Percentiles rank a stretch among this genome's conserved stretches.
Evolutionary conservation across 2,888 invertebrate genomes (phyloP).

Genomic region (Caenorhabditis sinica): DNA sequence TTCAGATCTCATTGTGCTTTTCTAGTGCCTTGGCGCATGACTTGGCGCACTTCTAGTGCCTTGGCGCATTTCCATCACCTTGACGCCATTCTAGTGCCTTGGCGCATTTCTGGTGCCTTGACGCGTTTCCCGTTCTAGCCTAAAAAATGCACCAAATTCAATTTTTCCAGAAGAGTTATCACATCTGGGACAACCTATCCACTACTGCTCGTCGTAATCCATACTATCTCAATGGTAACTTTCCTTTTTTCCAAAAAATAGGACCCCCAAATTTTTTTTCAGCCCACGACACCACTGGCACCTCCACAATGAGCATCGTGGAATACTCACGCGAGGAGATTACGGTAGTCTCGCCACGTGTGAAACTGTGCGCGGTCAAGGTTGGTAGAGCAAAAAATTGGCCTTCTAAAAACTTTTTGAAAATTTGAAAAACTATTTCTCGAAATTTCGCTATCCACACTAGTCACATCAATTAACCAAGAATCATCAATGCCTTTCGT

Average conservation of each 20-base stretch:
- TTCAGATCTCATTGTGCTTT: too few species aligned
- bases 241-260: neutral
- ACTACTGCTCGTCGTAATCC: neutral
- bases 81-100: neutral
- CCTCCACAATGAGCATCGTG: constrained; percentile 10
- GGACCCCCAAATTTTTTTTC: neutral
- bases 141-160: neutral
- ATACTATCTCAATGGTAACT: neutral
- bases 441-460: neutral
- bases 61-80: neutral
- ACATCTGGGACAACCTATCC: neutral
- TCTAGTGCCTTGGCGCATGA: neutral
- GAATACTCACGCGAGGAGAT: constrained; percentile 37
- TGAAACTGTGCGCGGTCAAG: neutral
- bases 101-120: neutral
- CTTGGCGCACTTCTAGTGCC: neutral
- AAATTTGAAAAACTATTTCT: constrained; percentile 14
- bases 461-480: neutral
- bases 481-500: constrained; percentile 5
- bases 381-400: neutral
- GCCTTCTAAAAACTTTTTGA: neutral
- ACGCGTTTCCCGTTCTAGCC: neutral
- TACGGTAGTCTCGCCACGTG: constrained; percentile 13
- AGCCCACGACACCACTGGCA: constrained; percentile 25
- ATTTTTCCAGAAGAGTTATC: constrained; percentile 3